Base-by-base conservation (phyloP, 1,140 invertebrate genomes). In the Drosophila lacertosa region DNA sequence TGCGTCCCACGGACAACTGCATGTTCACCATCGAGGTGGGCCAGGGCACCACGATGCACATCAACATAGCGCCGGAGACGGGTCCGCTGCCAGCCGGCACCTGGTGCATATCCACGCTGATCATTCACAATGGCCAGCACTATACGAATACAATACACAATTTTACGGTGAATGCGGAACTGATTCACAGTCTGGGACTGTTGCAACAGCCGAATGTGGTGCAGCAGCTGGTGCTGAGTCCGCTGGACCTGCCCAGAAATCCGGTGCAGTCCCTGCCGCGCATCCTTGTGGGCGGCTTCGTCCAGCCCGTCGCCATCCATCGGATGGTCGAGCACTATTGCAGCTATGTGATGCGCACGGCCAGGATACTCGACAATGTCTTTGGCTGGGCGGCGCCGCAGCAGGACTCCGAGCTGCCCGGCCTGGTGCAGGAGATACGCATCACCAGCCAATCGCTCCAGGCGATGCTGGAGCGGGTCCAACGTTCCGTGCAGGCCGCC, bases 131-230 rank as follows among this genome's bases (percentile, higher is more conserved):
- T 22, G 54, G 54, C 1, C 42, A 16, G 4, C 32, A 58, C 0
- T 65, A 65, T 20, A 9, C 11, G 0, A 65, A n/a, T 11, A 37
- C 15, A 10, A 37, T 55, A 13, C 62, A 37, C 40, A 58, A 64
- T 16, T 57, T 55, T 4, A 11, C 1, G 2, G 20, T 35, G 2
- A 16, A 24, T 0, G 11, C 40, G 0, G 29, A 47, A 4, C 9
- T 51, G 24, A 11, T 51, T n/a, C 16, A 3, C 1, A n/a, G 3
- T 7, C 4, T 62, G 45, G 16, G 11, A 0, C n/a, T 20, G 11
- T 3, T 16, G 0, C 7, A 9, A 3, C 3, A 15, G 5, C 24
- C 24, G 0, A 10, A 29, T 4, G 0, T 48, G 1, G 1, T 48
- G 45, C 45, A 29, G n/a, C 45, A 48, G 45, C 13, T 48, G 24